A percentile compares a stretch with the other conserved stretches of the same genome.
phyloP scores from a whole-genome alignment of 2,888 invertebrate genomes.

The Choristoneura rosaceana region DNA sequence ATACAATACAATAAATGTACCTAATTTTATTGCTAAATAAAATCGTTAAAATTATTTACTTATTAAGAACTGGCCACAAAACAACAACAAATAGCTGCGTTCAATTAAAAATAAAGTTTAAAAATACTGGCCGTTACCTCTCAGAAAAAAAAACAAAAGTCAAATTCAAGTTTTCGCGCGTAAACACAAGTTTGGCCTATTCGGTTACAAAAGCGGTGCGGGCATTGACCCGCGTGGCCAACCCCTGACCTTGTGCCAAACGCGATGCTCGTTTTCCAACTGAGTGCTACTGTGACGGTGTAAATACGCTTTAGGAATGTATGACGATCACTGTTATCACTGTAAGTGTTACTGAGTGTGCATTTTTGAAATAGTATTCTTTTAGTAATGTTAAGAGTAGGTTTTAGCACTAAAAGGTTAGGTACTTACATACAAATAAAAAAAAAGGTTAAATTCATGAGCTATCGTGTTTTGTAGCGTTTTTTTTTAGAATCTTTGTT shows the following conservation, averaged over 20 bases:
- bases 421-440: too few species aligned
- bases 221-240: slow-evolving; percentile 80
- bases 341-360: too few species aligned
- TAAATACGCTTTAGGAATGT: slow-evolving; percentile 8
- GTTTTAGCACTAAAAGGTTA: too few species aligned
- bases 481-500: too few species aligned
- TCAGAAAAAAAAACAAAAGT: slow-evolving; percentile 5
- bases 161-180: slow-evolving; percentile 34
- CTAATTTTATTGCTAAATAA: too few species aligned
- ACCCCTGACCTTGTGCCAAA: slow-evolving; percentile 84
- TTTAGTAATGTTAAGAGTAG: too few species aligned
- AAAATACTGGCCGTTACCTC: slow-evolving; percentile 8
- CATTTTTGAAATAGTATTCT: too few species aligned
- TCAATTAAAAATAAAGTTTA: neutral
- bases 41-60: too few species aligned
- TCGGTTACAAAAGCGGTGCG: slow-evolving; percentile 76
- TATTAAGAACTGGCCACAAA: neutral
- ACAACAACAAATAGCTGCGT: neutral
- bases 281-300: slow-evolving; percentile 39
- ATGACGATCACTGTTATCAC: neutral
- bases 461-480: too few species aligned
- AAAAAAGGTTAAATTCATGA: too few species aligned
- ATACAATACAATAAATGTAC: too few species aligned
- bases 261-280: slow-evolving; percentile 75
- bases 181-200: slow-evolving; percentile 62